Conservation (phyloP, 2,797 vertebrate species). For the Mormyrops boulengeri region DNA sequence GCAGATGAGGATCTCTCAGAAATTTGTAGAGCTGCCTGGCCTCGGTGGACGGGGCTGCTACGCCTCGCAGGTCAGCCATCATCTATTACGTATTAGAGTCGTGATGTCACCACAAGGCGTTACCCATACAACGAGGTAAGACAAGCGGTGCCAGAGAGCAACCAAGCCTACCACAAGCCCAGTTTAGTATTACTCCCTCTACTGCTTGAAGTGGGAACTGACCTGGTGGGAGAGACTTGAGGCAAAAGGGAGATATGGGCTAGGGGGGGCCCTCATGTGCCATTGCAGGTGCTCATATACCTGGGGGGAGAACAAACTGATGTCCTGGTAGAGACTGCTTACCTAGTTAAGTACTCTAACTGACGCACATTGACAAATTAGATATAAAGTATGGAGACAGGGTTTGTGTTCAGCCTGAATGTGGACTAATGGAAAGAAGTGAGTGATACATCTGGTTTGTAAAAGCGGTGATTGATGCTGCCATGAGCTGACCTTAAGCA, state of each 20-base stretch:
- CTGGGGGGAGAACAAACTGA: slow-evolving; percentile 49
- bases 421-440: background rate
- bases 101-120: background rate
- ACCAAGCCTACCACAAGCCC: background rate
- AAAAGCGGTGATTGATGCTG: background rate
- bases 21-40: slow-evolving; percentile 73
- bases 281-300: slow-evolving; percentile 81
- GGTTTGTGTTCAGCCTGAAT: background rate
- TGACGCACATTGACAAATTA: background rate
- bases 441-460: background rate
- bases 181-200: background rate
- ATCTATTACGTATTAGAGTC: slow-evolving; percentile 54
- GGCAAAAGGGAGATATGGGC: slow-evolving; percentile 61
- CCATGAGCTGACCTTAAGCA: slow-evolving; percentile 74
- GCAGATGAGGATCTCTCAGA: slow-evolving; percentile 72
- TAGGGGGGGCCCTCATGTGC: slow-evolving; percentile 58
- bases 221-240: slow-evolving; percentile 75
- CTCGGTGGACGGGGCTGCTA: slow-evolving; percentile 64
- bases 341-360: background rate
- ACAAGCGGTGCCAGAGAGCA: background rate
- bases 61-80: slow-evolving; percentile 60
- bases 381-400: background rate
- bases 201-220: slow-evolving; percentile 29
- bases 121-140: background rate
- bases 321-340: slow-evolving; percentile 17